phyloP scores from a whole-genome alignment of 2,888 invertebrate genomes.

The Neuroscelio doddi region DNA sequence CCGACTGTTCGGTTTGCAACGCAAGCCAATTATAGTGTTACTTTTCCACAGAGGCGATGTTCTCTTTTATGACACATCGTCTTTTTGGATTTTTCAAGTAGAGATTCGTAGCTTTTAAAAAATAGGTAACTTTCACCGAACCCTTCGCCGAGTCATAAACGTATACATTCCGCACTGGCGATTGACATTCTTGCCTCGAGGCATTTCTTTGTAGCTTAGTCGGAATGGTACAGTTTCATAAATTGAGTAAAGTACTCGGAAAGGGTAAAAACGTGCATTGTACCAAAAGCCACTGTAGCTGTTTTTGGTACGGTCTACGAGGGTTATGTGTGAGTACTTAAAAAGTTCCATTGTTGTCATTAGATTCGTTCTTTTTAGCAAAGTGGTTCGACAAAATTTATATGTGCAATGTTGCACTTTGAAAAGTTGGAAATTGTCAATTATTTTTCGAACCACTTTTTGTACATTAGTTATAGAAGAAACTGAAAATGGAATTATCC shows the following conservation, averaged over 20 bases:
- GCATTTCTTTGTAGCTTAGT: too few relatives aligned
- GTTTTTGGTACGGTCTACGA: too few relatives aligned
- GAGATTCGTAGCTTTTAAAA: constrained; percentile 29
- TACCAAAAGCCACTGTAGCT: too few relatives aligned
- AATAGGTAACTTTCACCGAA: constrained; percentile 26
- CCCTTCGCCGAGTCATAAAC: constrained; percentile 27
- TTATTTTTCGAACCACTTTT: constrained; percentile 32
- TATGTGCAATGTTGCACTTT: not conserved
- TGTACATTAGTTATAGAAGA: constrained; percentile 25
- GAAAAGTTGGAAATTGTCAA: not conserved
- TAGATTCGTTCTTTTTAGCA: too few relatives aligned
- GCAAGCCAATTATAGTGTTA: constrained; percentile 19
- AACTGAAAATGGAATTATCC: constrained; percentile 13
- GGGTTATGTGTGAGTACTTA: too few relatives aligned
- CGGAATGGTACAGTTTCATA: too few relatives aligned
- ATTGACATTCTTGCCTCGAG: constrained; percentile 4
- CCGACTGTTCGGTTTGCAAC: constrained; percentile 46
- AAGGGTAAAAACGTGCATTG: too few relatives aligned
- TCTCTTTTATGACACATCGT: not conserved
- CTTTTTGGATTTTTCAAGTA: constrained; percentile 18
- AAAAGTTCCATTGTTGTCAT: too few relatives aligned
- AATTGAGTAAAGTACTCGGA: too few relatives aligned
- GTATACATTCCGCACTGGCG: constrained; percentile 22
- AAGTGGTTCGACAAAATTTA: too few relatives aligned
- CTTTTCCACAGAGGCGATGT: constrained; percentile 21